Conservation (phyloP, 1,140 invertebrate genomes). For the Penaeus vannamei region DNA sequence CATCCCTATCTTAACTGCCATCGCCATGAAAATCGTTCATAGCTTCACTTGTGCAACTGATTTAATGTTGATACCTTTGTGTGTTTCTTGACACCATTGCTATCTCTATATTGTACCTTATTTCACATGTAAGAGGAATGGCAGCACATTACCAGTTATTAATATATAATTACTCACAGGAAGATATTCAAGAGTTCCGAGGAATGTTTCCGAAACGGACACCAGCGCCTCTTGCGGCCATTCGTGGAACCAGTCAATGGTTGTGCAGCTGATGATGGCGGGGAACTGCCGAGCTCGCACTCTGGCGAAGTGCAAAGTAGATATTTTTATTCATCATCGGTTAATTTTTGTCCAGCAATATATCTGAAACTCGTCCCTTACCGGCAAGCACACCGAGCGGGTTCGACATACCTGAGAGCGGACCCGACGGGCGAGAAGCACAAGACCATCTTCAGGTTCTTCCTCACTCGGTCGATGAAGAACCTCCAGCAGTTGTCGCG, state of each 20-base stretch:
- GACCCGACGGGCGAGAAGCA: conserved; percentile 68
- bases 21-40: no score
- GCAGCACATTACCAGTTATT: no score
- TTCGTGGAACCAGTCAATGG: conserved; percentile 98
- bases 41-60: no score
- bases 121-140: no score
- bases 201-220: conserved; percentile 90
- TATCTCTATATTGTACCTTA: no score
- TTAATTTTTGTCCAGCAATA: no score
- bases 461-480: conserved; percentile 94
- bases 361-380: no score
- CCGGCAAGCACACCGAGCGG: no score
- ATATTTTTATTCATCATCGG: no score
- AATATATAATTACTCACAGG: conserved; percentile 75
- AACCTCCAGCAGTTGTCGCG: conserved; percentile 98
- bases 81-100: no score
- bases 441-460: conserved; percentile 85
- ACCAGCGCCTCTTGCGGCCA: conserved; percentile 97
- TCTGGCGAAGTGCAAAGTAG: conserved; percentile 73
- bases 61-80: no score
- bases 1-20: no score
- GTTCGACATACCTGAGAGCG: conserved; percentile 57
- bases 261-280: conserved; percentile 93
- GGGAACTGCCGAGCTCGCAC: conserved; percentile 95
- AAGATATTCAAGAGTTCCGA: conserved; percentile 85